phyloP scores from a whole-genome alignment of 2,797 vertebrate genomes.

The Tenualosa thibaudeaui region DNA sequence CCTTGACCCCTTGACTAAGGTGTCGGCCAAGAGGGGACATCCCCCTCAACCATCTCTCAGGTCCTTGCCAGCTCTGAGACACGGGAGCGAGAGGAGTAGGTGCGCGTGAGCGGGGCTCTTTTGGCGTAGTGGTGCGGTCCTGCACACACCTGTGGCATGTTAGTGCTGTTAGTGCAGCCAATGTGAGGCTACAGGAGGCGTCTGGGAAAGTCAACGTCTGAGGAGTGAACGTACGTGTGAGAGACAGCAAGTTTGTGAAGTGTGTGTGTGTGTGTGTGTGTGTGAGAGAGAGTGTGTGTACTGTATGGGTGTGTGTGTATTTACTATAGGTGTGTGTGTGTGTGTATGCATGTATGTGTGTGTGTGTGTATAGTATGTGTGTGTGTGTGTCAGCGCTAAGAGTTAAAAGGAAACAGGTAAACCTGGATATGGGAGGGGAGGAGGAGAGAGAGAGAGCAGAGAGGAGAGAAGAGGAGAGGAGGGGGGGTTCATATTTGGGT shows the following conservation, averaged over 20 bases:
- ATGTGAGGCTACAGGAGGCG: not conserved
- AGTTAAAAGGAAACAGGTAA: not conserved
- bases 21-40: not conserved
- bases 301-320: conserved; percentile 7
- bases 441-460: not conserved
- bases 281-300: not conserved
- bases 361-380: conserved; percentile 28
- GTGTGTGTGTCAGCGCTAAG: not conserved
- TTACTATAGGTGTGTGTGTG: not conserved
- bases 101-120: not conserved
- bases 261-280: not conserved
- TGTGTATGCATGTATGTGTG: conserved; percentile 23
- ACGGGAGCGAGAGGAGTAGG: not conserved
- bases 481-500: conserved; percentile 34
- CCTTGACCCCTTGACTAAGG: not conserved
- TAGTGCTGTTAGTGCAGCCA: conserved; percentile 31
- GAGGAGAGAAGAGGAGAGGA: not conserved
- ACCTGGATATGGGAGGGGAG: not conserved
- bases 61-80: not conserved
- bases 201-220: not conserved
- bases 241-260: not conserved
- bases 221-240: not conserved
- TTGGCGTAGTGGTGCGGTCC: not conserved
- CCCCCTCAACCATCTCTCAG: not conserved
- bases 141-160: conserved; percentile 28